Evolutionary conservation across 2,797 vertebrate genomes (phyloP), one percentile per base, ranked within the genome.

Genomic region (Arctocebus calabarensis): DNA sequence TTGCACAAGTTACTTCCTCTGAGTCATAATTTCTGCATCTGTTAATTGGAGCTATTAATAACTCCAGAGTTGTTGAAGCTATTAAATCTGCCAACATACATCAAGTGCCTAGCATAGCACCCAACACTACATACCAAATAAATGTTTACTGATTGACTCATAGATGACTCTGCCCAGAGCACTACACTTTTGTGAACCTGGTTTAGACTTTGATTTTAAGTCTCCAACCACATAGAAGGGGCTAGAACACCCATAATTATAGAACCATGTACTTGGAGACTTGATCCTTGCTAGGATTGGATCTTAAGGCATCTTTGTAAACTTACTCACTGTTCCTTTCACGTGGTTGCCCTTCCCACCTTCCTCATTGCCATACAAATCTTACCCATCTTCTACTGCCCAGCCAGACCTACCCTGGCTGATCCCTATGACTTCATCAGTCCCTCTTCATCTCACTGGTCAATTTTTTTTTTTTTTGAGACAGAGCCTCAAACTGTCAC

Each of bases 111-210:
- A 23, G 79, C 93, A 91, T 32, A 96, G 74, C 59, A 91, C 8
- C 45, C 14, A 12, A 34, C 55, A 66, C 34, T 55, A 22, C 27
- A 73, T 91, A 66, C 68, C 90, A 96, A 84, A 90, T 45, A 96
- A 88, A 83, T 78, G 4, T 88, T 96, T 91, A 90, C 83, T 90
- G n/a, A 81, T 62, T 94, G 85, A 97, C 88, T 97, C 95, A 94
- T 78, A 86, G 90, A 73, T 48, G 62, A 92, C 70, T 70, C 85
- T 92, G 64, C 85, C 68, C 61, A 55, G 43, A 71, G 77, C 1
- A 62, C 40, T 83, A 92, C 43, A 27, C 45, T 34, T 64, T 61
- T 40, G 71, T 19, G 55, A 90, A 68, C 74, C 40, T 93, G 43
- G 27, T 34, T 94, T 48, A 74, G 82, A 91, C 75, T 96, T 81